phyloP scores from a whole-genome alignment of 2,113 vertebrate species.

The Callionymus lyra region DNA sequence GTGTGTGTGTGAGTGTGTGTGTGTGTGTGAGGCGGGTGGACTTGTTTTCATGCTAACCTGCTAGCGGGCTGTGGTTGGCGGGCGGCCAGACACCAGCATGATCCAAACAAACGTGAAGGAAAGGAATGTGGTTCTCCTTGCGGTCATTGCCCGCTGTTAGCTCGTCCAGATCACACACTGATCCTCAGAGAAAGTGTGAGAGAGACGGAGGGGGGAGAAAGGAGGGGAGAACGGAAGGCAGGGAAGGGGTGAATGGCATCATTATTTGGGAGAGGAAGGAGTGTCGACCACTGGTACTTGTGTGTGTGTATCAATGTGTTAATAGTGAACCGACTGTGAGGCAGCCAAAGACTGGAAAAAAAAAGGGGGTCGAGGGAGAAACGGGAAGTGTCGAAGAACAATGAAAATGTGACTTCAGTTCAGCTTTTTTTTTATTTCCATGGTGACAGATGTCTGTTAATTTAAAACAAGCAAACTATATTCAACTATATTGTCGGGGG shows the following conservation, averaged over 20 bases:
- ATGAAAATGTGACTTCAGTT: slow-evolving; percentile 73
- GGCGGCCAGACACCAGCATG: slow-evolving; percentile 32
- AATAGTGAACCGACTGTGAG: slow-evolving; percentile 70
- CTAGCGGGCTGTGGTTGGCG: slow-evolving; percentile 31
- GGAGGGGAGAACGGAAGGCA: slow-evolving; percentile 6
- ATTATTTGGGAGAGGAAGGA: slow-evolving; percentile 47
- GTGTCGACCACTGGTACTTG: slow-evolving; percentile 46
- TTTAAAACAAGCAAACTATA: slow-evolving; percentile 71
- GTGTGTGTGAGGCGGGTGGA: background rate
- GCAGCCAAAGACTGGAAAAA: slow-evolving; percentile 64
- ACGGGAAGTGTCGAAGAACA: slow-evolving; percentile 38
- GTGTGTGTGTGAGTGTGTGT: slow-evolving; percentile 6
- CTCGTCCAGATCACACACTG: slow-evolving; percentile 47
- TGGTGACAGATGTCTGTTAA: slow-evolving; percentile 71
- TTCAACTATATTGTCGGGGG: slow-evolving; percentile 70
- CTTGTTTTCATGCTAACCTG: slow-evolving; percentile 9
- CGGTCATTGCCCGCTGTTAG: slow-evolving; percentile 39
- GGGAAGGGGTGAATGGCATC: slow-evolving; percentile 44
- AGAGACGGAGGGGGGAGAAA: slow-evolving; percentile 4
- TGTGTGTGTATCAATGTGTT: slow-evolving; percentile 66
- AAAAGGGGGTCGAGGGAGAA: slow-evolving; percentile 26
- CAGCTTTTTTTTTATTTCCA: slow-evolving; percentile 48
- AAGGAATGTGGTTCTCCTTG: slow-evolving; percentile 39
- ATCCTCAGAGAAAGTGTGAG: slow-evolving; percentile 36
- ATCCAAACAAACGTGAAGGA: slow-evolving; percentile 41